phyloP scores from a whole-genome alignment of 2,113 vertebrate genomes.

The Suricata suricatta region DNA sequence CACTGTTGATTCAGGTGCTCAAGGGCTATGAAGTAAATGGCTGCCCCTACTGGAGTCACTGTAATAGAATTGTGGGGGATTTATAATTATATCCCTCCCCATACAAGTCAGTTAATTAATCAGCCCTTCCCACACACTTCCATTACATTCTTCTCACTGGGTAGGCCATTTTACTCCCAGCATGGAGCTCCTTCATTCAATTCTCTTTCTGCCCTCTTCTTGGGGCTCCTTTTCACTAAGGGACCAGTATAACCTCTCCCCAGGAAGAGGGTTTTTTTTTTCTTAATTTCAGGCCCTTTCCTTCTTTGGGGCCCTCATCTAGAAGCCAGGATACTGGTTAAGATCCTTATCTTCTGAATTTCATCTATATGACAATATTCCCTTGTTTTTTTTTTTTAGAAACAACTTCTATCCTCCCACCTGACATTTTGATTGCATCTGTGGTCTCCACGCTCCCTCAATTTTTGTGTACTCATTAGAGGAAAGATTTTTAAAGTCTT shows the following conservation, averaged over 20 bases:
- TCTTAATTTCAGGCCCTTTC: conserved; percentile 2
- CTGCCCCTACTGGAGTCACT: conserved; percentile 34
- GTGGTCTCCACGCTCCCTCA: not conserved
- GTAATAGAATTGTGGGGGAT: conserved; percentile 59
- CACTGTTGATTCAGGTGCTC: conserved; percentile 58
- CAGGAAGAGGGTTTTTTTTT: not conserved
- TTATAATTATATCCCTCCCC: conserved; percentile 73
- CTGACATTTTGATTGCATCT: conserved; percentile 20
- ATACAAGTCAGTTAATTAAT: conserved; percentile 76
- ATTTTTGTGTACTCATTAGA: conserved; percentile 1
- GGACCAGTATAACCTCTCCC: conserved; percentile 1
- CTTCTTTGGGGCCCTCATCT: not conserved
- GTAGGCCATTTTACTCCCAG: conserved; percentile 65
- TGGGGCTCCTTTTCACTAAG: conserved; percentile 37
- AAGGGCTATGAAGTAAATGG: conserved; percentile 47
- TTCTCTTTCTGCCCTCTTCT: conserved; percentile 57
- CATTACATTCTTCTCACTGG: conserved; percentile 64
- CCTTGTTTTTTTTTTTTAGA: not conserved
- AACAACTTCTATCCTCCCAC: not conserved
- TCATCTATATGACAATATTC: conserved; percentile 14
- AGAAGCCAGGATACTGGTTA: conserved; percentile 39
- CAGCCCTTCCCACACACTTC: conserved; percentile 68
- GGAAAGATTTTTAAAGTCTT: not conserved
- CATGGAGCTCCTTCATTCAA: conserved; percentile 41
- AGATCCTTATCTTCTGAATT: conserved; percentile 27